Evolutionary conservation across 2,797 vertebrate genomes (phyloP), one percentile per base, ranked within the genome.

Genomic region (Anabas testudineus): DNA sequence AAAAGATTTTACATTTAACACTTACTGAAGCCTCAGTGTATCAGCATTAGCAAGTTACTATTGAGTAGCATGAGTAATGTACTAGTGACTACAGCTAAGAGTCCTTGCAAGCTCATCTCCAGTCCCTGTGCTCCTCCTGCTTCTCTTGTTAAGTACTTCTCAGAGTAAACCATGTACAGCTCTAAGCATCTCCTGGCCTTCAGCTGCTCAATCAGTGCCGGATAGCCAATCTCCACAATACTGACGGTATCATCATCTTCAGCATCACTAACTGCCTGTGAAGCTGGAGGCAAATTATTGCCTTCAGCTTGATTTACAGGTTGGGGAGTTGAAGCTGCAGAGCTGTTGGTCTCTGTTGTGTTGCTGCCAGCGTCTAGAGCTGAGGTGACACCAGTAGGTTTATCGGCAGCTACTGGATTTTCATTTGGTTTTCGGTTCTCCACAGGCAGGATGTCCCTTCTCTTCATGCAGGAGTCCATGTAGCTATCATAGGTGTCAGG

Each of bases 141-240:
- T 2, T 16, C 32, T 61, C 71, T 91, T 59, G 53, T 62, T 22
- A 89, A 55, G 71, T 78, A 85, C 9, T 39, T 67, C 34, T 92
- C 91, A 13, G 90, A 79, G 62, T 90, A 80, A 45, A 47, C 75
- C 19, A 93, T 75, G 80, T 91, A 95, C 28, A 80, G 56, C 74
- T 90, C 85, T 16, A 92, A 45, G 51, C 93, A 94, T 42, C 72
- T 91, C 63, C 61, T 87, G 34, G 66, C 68, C 63, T 92, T 93
- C 60, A 93, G 19, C 86, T 94, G 93, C 19, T 86, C 53, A 4
- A 93, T 91, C 49, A 94, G 84, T 14, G 89, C 91, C 0, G 93
- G 94, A 57, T 93, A 94, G 12, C 89, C 92, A 3, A 93, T 93
- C 64, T 94, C 92, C 43, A 83, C n/a, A 18, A 94, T 89, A 73